phyloP scores from a whole-genome alignment of 2,113 vertebrate genomes.

The Brevimyrus niger region DNA sequence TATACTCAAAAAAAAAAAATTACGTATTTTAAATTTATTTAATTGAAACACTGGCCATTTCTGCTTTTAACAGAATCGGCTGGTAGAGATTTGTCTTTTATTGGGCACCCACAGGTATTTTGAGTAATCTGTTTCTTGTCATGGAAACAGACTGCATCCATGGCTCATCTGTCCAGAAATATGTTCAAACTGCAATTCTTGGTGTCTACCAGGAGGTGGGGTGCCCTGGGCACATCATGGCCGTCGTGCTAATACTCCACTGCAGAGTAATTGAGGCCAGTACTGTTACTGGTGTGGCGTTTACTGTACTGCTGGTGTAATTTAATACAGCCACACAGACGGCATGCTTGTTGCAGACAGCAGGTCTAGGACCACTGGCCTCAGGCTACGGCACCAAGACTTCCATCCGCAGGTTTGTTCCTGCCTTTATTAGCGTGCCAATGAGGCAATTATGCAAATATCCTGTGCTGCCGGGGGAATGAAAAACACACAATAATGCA shows the following conservation, averaged over 20 bases:
- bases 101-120: conserved; percentile 51
- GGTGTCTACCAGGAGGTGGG: not conserved
- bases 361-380: conserved; percentile 30
- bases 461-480: not conserved
- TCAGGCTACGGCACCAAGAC: not conserved
- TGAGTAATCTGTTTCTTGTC: conserved; percentile 44
- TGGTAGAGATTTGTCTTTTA: conserved; percentile 48
- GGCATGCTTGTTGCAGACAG: conserved; percentile 37
- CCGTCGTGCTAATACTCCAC: not conserved
- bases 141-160: conserved; percentile 32
- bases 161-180: not conserved
- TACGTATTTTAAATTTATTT: no score
- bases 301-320: not conserved
- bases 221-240: not conserved
- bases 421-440: not conserved
- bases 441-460: not conserved
- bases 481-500: conserved; percentile 1
- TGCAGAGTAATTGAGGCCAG: not conserved
- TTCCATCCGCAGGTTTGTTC: not conserved
- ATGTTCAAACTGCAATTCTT: not conserved
- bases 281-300: not conserved
- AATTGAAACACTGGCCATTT: no score
- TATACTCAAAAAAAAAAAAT: no score
- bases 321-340: not conserved
- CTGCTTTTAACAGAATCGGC: conserved; percentile 31